Evolutionary conservation across 2,797 vertebrate species (phyloP).

Genomic region (Mastacembelus armatus): DNA sequence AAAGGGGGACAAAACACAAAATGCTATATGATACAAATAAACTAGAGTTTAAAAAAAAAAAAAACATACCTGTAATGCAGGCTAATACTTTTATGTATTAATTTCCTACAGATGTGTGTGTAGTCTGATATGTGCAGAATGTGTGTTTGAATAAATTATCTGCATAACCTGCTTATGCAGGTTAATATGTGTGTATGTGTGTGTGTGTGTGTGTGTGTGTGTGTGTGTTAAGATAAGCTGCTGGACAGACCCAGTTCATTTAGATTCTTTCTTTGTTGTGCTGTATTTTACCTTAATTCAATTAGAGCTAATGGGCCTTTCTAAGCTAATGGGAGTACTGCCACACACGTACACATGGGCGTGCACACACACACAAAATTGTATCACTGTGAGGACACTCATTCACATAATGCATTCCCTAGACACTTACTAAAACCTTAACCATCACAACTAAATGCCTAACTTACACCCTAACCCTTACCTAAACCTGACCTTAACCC

Average conservation of each 20-base stretch:
- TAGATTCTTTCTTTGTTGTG: slow-evolving; percentile 47
- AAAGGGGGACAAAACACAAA: no score
- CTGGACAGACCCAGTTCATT: slow-evolving; percentile 45
- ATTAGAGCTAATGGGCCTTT: slow-evolving; percentile 67
- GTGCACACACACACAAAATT: no score
- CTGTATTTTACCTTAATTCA: slow-evolving; percentile 62
- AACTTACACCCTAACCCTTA: no score
- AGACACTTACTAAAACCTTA: no score
- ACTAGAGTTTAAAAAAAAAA: slow-evolving; percentile 6
- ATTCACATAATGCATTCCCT: no score
- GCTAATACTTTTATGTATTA: neutral
- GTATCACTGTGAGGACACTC: no score
- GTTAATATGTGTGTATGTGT: neutral
- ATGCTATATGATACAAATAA: neutral
- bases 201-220: slow-evolving; percentile 22
- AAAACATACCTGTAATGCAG: neutral
- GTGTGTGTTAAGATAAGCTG: slow-evolving; percentile 7
- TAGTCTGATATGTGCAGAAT: neutral
- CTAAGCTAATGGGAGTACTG: slow-evolving; percentile 58
- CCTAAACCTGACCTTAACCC: no score
- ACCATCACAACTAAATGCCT: no score
- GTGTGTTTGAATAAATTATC: no score
- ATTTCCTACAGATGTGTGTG: neutral
- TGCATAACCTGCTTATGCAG: no score
- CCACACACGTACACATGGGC: no score